Percentiles rank a stretch among this genome's conserved stretches.
Evolutionary conservation across 1,140 invertebrate species (phyloP).

Genomic region (Chironomus striatipennis): DNA sequence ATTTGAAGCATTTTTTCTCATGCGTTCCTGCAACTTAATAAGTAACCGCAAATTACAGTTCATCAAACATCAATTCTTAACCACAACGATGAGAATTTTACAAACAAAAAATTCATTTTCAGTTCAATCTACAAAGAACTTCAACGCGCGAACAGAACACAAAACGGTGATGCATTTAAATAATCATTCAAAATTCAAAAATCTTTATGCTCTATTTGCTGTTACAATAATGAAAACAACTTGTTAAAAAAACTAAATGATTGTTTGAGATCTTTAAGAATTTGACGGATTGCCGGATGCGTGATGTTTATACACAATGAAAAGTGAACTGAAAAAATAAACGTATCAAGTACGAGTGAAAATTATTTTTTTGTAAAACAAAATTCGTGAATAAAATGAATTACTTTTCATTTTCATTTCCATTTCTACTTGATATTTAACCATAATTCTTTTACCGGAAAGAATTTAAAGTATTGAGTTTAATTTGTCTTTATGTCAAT

Average conservation of each 20-base stretch:
- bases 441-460: too few species aligned
- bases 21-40: too few species aligned
- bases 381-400: background rate
- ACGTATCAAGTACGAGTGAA: background rate
- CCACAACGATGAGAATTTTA: too few species aligned
- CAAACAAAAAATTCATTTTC: background rate
- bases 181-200: background rate
- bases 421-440: too few species aligned
- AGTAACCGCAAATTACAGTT: too few species aligned
- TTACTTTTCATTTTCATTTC: background rate
- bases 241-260: background rate
- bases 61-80: too few species aligned
- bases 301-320: background rate
- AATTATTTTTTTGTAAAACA: background rate
- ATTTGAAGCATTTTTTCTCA: too few species aligned
- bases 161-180: background rate
- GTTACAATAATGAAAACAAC: background rate
- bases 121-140: background rate
- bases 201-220: slow-evolving; percentile 6
- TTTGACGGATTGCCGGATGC: background rate
- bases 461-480: too few species aligned
- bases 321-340: background rate
- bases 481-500: too few species aligned
- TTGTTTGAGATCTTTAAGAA: background rate
- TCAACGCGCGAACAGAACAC: background rate